Evolutionary conservation across 2,113 vertebrate genomes (phyloP), one percentile per base, ranked within the genome.

Genomic region (Pungitius pungitius): DNA sequence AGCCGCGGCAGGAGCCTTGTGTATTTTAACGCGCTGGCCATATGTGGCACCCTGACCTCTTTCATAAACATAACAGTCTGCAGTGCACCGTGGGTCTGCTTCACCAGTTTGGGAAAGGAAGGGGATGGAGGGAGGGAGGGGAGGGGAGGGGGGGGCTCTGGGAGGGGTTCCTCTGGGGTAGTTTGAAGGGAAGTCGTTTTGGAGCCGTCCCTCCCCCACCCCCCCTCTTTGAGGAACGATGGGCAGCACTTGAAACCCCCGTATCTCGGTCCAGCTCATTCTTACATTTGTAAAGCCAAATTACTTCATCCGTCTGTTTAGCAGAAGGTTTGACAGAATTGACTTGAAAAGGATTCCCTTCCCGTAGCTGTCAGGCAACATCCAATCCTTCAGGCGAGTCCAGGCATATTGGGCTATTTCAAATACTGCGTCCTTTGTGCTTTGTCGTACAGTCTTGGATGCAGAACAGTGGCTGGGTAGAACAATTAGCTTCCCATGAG

Each of bases 31-130:
- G 72, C 85, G 75, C 79, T 73, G 89, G 85, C 93, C 93, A 92
- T 94, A 92, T 95, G 93, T 91, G 90, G 90, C 90, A 92, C 84
- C 70, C 78, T 93, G 92, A 93, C 92, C 91, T 91, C 89, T 92
- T 90, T 90, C 90, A 89, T 92, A 93, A 94, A 93, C 91, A 93
- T 82, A 91, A 83, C 85, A 82, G 91, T 90, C 90, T 88, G 87
- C 80, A 84, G 83, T 78, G 84, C 82, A 82, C 86, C 66, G 58
- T 70, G 76, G 83, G 82, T 83, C 87, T 85, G 81, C 85, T 90
- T 83, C 85, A 81, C 81, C 81, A 45, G 74, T 83, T 82, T 84
- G 75, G 83, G 85, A 57, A 54, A 57, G 64, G 78, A 78, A 81
- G 80, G 76, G 69, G 69, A 84, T 45, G 84, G n/a, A n/a, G n/a